These are phyloP conservation scores for Phoebastria nigripes DNA, from an alignment of 2,797 vertebrate genomes.

Conservation along the genomic window DNA sequence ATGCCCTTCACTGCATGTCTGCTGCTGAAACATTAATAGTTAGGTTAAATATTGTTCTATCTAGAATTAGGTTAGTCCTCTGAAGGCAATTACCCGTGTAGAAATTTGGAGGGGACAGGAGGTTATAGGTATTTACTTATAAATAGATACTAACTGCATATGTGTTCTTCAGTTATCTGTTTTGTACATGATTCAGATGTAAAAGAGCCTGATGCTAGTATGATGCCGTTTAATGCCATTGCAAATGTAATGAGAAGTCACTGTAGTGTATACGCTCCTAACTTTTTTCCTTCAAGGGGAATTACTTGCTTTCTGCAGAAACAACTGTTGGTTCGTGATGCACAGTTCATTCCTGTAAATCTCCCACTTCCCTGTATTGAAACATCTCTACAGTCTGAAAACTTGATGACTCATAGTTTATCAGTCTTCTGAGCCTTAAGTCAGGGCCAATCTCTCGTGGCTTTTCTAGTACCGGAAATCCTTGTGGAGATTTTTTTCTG, in stretches of 20 bases:
- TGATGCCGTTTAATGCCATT: not conserved
- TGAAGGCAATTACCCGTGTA: not conserved
- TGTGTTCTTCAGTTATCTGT: not conserved
- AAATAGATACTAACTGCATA: not conserved
- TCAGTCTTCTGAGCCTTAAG: conserved; percentile 18
- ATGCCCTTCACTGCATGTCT: not conserved
- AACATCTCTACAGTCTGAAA: conserved; percentile 4
- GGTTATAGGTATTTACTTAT: not conserved
- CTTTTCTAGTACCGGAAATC: conserved; percentile 47
- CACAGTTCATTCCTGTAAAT: not conserved
- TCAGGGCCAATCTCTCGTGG: conserved; percentile 14
- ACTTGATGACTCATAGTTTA: conserved; percentile 54
- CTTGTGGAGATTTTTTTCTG: not conserved
- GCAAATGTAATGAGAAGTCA: not conserved
- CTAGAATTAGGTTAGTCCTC: not conserved
- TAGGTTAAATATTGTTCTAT: not conserved
- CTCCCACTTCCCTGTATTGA: not conserved
- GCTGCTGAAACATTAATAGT: conserved; percentile 18
- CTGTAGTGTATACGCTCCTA: fast-evolving
- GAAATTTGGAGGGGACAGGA: not conserved
- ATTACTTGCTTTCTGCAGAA: not conserved
- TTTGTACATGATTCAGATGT: not conserved
- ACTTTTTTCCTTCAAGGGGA: not conserved
- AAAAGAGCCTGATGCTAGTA: not conserved
- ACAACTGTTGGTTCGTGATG: not conserved